Base-by-base conservation (phyloP, 2,113 vertebrate genomes). In the Tautogolabrus adspersus region DNA sequence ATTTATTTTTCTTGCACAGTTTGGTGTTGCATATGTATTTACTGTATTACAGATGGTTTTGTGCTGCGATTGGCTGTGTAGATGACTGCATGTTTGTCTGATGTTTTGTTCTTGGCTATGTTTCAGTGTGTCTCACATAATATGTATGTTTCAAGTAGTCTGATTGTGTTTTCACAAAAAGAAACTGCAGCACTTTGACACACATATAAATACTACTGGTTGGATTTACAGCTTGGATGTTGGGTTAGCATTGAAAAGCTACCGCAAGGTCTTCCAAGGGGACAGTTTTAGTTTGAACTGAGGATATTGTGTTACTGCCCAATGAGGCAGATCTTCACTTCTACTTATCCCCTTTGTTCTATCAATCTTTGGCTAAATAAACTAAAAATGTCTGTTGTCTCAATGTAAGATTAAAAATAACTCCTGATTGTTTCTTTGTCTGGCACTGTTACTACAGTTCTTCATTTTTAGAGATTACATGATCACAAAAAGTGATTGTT, bases 31-130 rank as follows among this genome's bases (percentile, higher is more conserved):
- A 59, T 61, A 47, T 61, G 23, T 51, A 58, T 72, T 56, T 46
- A 19, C 18, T 51, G 47, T 51, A 72, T 56, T 40, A 51, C 38
- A 49, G 57, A 64, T 18, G 54, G 42, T 51, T 67, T 51, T 56
- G 66, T 75, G 79, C 57, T 61, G 56, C 12, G 37, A 63, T 42
- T 64, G 78, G 51, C 49, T 72, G 68, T 79, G 61, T 80, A 44
- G 56, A 63, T 51, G 64, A 56, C 62, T 86, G 86, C 83, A 85
- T 88, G 80, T 83, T 59, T 74, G 73, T 88, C 70, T 37, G 2
- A 57, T 65, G 65, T 73, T 42, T 60, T 22, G 7, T 47, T 72
- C 69, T 65, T 63, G 16, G 65, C 44, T 40, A 4, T 66, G 64
- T 84, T 61, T 55, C 26, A 21, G 12, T 63, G 65, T 47, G 75